phyloP scores from a whole-genome alignment of 2,797 vertebrate species.

The Spea hammondii region DNA sequence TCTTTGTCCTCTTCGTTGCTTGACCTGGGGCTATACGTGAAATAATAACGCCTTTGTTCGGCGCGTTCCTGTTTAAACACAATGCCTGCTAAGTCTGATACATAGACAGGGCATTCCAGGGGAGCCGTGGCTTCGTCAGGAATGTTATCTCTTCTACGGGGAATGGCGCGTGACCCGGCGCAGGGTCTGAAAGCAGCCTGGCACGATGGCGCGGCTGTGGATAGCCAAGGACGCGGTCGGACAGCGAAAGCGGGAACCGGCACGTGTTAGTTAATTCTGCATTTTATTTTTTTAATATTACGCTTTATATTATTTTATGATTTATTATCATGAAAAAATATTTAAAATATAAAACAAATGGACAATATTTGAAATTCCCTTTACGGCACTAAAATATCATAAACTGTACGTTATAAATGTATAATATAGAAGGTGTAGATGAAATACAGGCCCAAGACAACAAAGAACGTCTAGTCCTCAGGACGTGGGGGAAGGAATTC shows the following conservation, averaged over 20 bases:
- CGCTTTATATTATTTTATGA: no score
- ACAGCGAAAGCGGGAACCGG: background rate
- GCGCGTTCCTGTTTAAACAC: constrained; percentile 27
- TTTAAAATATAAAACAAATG: no score
- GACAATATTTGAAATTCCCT: no score
- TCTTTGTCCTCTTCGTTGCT: constrained; percentile 24
- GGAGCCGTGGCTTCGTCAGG: background rate
- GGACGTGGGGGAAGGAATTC: no score
- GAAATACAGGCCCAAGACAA: no score
- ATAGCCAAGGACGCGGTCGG: constrained; percentile 8
- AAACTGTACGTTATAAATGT: no score
- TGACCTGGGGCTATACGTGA: constrained; percentile 19
- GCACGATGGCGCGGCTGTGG: constrained; percentile 9
- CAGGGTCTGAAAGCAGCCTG: background rate
- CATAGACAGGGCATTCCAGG: constrained; percentile 35
- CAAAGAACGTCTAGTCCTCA: no score
- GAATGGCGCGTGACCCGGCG: background rate
- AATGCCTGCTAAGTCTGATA: constrained; percentile 27
- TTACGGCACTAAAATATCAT: no score
- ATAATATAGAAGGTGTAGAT: no score
- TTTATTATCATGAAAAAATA: no score
- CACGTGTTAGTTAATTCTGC: no score
- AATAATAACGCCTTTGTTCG: constrained; percentile 42
- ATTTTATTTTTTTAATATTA: no score
- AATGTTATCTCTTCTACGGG: constrained; percentile 11